Conservation (phyloP, 2,888 invertebrate species). For the Lapara coniferarum region DNA sequence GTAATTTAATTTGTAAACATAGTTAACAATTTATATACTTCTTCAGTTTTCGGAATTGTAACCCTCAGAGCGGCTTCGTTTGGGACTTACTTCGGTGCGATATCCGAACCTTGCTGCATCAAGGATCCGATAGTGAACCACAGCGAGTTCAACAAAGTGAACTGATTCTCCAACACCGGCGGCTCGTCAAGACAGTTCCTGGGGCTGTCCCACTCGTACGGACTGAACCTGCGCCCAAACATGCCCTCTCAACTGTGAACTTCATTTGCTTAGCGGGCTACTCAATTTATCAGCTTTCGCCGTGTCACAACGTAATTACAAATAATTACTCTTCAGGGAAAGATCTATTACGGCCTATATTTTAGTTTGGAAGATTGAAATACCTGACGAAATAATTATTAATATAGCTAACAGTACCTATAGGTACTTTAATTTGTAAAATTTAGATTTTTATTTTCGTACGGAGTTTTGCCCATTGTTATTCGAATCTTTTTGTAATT, state of each 20-base stretch:
- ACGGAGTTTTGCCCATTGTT: conserved; percentile 4
- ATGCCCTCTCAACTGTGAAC: conserved; percentile 60
- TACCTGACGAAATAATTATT: too few species aligned
- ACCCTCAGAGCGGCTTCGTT: conserved; percentile 54
- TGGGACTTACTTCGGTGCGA: conserved; percentile 93
- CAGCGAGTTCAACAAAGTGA: conserved; percentile 95
- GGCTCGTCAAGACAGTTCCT: conserved; percentile 93
- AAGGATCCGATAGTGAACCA: conserved; percentile 97
- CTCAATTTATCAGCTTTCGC: conserved; percentile 33
- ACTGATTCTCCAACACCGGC: conserved; percentile 94
- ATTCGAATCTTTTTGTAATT: not conserved
- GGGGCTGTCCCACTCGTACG: conserved; percentile 97
- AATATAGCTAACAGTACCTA: too few species aligned
- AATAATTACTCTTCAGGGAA: not conserved
- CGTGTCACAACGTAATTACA: not conserved
- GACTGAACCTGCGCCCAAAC: conserved; percentile 90
- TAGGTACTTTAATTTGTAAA: not conserved
- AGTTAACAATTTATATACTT: not conserved
- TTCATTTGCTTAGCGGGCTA: conserved; percentile 37
- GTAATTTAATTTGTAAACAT: conserved; percentile 24
- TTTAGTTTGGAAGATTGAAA: not conserved
- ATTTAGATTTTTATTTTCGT: not conserved
- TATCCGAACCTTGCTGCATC: conserved; percentile 96
- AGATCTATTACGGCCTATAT: not conserved
- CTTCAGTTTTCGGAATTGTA: conserved; percentile 55